phyloP scores from a whole-genome alignment of 1,140 invertebrate species.

The Drosophila miranda region DNA sequence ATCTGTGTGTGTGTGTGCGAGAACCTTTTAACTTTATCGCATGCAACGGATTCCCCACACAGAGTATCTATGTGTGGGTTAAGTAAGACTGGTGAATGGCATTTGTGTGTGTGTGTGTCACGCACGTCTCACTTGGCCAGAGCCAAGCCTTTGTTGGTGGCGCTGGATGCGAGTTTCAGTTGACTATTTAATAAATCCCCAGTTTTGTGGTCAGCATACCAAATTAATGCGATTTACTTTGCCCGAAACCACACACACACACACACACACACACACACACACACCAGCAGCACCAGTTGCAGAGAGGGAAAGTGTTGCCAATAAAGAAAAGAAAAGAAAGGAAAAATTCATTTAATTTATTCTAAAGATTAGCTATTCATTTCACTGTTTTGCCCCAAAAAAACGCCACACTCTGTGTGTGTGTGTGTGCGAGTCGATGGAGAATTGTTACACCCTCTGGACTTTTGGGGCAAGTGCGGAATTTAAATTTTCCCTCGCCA shows the following conservation, averaged over 20 bases:
- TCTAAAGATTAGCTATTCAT: constrained; percentile 79
- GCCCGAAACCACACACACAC: constrained; percentile 17
- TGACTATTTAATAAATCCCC: constrained; percentile 77
- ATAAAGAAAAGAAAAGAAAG: constrained; percentile 42
- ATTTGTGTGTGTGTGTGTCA: constrained; percentile 73
- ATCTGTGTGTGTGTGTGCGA: constrained; percentile 6
- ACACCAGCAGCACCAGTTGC: no score
- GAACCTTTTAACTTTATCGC: constrained; percentile 60
- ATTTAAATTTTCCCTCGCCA: constrained; percentile 59
- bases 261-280: neutral
- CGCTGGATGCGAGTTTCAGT: constrained; percentile 45
- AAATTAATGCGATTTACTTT: constrained; percentile 79
- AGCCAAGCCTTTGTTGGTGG: constrained; percentile 9
- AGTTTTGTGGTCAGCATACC: constrained; percentile 78
- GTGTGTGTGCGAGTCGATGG: constrained; percentile 17
- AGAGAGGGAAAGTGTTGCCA: constrained; percentile 35
- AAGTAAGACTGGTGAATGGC: constrained; percentile 41
- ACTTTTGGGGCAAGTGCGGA: constrained; percentile 47
- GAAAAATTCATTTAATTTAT: constrained; percentile 78
- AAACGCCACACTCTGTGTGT: neutral
- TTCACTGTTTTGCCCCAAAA: constrained; percentile 42
- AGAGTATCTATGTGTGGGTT: constrained; percentile 11
- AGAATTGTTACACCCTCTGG: constrained; percentile 65
- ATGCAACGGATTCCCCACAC: constrained; percentile 37
- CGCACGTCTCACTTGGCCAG: constrained; percentile 53